Evolutionary conservation across 1,140 invertebrate species (phyloP).

Genomic region (Mactra quadrangularis): DNA sequence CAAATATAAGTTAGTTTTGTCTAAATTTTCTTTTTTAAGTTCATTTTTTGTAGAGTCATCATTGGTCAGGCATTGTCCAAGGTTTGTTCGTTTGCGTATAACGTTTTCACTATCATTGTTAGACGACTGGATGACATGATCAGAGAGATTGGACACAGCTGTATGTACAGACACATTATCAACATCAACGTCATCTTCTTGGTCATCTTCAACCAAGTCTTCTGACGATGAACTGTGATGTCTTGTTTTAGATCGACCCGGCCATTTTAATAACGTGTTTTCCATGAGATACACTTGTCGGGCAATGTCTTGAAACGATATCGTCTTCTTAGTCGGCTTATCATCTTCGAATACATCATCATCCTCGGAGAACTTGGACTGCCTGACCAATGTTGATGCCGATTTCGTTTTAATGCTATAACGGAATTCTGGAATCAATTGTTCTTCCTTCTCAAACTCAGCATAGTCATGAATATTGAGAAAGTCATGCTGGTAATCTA

Average conservation of each 20-base stretch:
- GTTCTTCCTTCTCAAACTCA: conserved; percentile 79
- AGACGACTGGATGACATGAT: conserved; percentile 5
- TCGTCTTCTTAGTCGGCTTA: conserved; percentile 36
- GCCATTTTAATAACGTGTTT: conserved; percentile 73
- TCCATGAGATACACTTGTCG: conserved; percentile 70
- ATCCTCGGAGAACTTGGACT: background rate
- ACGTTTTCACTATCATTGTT: background rate
- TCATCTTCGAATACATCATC: background rate
- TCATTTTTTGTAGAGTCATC: background rate
- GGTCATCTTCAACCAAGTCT: conserved; percentile 62
- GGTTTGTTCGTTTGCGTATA: background rate
- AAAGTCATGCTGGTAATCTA: conserved; percentile 70
- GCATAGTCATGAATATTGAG: conserved; percentile 83
- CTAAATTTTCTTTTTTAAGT: background rate
- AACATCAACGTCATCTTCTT: background rate
- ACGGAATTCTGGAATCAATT: conserved; percentile 78
- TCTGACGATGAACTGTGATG: conserved; percentile 82
- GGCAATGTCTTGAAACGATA: conserved; percentile 76
- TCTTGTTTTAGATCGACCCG: conserved; percentile 63
- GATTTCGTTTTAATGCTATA: conserved; percentile 67
- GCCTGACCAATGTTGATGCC: conserved; percentile 15
- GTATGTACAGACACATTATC: conserved; percentile 64
- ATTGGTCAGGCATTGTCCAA: conserved; percentile 7
- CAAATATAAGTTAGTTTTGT: conserved; percentile 20
- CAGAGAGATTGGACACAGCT: conserved; percentile 58